Conservation (phyloP, 2,797 vertebrate species). For the Taeniopygia guttata region DNA sequence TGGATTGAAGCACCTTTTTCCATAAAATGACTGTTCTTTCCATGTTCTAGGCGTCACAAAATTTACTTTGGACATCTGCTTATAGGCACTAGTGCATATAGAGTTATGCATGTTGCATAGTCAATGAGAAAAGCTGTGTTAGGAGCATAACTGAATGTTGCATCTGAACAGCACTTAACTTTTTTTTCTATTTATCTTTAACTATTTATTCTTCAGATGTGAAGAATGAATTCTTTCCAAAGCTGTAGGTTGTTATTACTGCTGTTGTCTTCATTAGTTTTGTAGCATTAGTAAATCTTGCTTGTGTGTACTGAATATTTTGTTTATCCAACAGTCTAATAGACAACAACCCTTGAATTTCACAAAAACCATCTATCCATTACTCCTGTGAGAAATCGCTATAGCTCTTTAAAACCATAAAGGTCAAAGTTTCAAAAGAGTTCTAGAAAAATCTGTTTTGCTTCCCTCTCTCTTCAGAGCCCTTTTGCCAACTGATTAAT, state of each 20-base stretch:
- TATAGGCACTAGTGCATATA: background rate
- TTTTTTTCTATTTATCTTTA: background rate
- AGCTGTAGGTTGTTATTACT: background rate
- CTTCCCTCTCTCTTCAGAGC: background rate
- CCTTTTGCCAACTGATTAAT: slow-evolving; percentile 47
- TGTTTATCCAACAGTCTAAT: background rate
- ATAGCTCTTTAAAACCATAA: slow-evolving; percentile 15
- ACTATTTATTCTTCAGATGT: background rate
- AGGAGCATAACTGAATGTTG: background rate
- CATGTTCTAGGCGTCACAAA: background rate
- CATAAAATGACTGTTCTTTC: background rate
- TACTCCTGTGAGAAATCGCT: background rate
- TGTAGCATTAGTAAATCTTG: background rate
- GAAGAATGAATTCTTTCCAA: background rate
- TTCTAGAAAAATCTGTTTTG: slow-evolving; percentile 5
- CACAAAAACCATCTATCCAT: background rate
- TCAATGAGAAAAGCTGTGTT: background rate
- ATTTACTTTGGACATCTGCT: background rate
- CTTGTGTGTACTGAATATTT: background rate
- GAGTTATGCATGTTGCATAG: accelerated
- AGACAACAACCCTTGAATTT: background rate
- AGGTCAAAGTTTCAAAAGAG: slow-evolving; percentile 20
- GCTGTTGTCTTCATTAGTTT: background rate
- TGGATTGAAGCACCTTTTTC: background rate
- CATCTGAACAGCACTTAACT: background rate